These are phyloP conservation scores for Maccullochella peelii DNA, from an alignment of 2,113 vertebrate species.

Conservation along the genomic window DNA sequence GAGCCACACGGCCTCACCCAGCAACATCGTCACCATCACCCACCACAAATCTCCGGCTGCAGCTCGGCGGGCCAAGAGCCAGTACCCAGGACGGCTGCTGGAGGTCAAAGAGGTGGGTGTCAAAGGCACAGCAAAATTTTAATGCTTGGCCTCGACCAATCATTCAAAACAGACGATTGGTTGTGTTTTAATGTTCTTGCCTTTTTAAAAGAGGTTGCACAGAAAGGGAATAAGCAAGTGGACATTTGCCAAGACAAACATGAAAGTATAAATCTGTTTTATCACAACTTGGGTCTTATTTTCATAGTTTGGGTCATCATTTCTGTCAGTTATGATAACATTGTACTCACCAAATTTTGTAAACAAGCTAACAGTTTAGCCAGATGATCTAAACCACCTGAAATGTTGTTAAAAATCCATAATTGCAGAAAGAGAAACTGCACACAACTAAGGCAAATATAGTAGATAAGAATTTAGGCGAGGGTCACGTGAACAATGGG, in stretches of 20 bases:
- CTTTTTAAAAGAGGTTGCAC: slow-evolving; percentile 4
- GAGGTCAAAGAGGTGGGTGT: slow-evolving; percentile 95
- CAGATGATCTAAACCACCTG: neutral
- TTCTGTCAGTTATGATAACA: neutral
- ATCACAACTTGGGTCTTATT: neutral
- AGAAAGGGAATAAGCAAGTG: neutral
- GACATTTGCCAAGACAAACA: neutral
- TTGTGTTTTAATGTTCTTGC: neutral
- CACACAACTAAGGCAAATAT: neutral
- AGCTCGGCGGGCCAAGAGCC: slow-evolving; percentile 89
- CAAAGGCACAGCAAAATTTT: neutral
- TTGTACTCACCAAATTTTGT: neutral
- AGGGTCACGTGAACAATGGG: neutral
- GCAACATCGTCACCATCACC: slow-evolving; percentile 92
- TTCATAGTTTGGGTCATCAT: neutral
- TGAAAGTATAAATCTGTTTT: neutral
- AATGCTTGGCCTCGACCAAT: neutral
- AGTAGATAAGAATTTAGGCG: neutral
- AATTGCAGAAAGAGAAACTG: neutral
- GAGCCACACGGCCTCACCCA: slow-evolving; percentile 81
- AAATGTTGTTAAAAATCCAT: neutral
- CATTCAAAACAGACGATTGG: neutral
- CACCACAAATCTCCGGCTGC: slow-evolving; percentile 97
- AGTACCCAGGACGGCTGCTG: slow-evolving; percentile 88
- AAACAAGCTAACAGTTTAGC: neutral